phyloP scores from a whole-genome alignment of 2,888 invertebrate species.

The Synanthedon tipuliformis region DNA sequence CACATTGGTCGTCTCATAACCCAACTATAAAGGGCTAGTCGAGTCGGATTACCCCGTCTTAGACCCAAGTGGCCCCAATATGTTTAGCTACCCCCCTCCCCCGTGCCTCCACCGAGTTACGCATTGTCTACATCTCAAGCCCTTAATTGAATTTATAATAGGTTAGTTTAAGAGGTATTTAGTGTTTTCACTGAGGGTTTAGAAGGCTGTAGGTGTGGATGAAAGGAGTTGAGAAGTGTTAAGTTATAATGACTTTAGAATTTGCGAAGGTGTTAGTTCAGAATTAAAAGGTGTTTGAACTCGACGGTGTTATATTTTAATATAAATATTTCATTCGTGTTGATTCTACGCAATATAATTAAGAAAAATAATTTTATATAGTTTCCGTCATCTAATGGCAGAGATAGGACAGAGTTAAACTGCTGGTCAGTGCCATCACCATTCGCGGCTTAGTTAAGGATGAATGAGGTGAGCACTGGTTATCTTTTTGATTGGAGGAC shows the following conservation, averaged over 20 bases:
- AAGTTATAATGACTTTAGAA: neutral
- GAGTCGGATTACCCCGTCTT: slow-evolving; percentile 40
- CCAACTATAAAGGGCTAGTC: slow-evolving; percentile 41
- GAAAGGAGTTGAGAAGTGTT: neutral
- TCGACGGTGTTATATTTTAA: neutral
- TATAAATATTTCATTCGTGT: neutral
- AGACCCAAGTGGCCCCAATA: slow-evolving; percentile 46
- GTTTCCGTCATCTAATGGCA: no score
- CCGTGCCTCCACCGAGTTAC: slow-evolving; percentile 13
- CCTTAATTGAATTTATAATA: slow-evolving; percentile 67
- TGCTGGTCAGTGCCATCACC: no score
- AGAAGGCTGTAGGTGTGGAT: slow-evolving; percentile 2
- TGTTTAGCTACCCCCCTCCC: slow-evolving; percentile 31
- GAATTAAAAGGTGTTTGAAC: neutral
- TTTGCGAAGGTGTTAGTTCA: neutral
- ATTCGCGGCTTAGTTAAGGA: no score
- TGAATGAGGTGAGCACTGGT: no score
- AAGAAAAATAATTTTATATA: no score
- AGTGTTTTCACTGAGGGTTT: slow-evolving; percentile 27
- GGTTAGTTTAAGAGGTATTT: slow-evolving; percentile 59
- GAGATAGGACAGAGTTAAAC: no score
- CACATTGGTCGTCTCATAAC: slow-evolving; percentile 14
- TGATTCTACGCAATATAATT: no score
- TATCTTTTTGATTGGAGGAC: no score
- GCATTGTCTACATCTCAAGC: slow-evolving; percentile 55